Evolutionary conservation across 2,113 vertebrate genomes (phyloP), one percentile per base, ranked within the genome.

Genomic region (Podilymbus podiceps): DNA sequence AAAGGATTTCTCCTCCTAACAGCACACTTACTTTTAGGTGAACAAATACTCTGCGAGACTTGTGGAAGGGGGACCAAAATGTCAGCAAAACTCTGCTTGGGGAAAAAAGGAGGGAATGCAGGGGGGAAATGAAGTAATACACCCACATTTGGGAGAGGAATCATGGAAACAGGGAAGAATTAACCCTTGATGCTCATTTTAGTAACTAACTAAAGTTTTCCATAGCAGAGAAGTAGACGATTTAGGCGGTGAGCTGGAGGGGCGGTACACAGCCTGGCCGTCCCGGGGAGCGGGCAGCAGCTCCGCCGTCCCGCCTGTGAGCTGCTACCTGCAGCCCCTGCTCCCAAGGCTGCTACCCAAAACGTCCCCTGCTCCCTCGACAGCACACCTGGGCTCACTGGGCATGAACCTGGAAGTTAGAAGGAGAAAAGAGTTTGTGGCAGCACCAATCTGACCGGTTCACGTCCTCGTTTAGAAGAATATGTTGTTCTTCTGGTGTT

Each of bases 1-100:
- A 88, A 92, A 66, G 33, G 40, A 52, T 89, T 91, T 88, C 59
- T 95, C 22, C 27, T 88, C 14, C 46, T 89, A 59, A 31, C 15
- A 76, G 31, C 62, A 23, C 6, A 8, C 71, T 86, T 53, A 44
- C 47, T 82, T 92, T 56, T 55, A 81, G 21, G 38, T 46, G 83
- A 94, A 66, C n/a, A 87, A 68, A 62, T 44, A 55, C 0, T 2
- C 25, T 40, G 60, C 2, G 0, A 75, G 47, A 75, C 40, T 40
- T 1, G 3, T 8, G 31, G 52, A 0, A 1, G 12, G 40, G 11
- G 23, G 23, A 76, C 40, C 9, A 3, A 79, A 94, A 73, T 47
- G 42, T 52, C 69, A 69, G 63, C 33, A 77, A 55, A 59, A 16
- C 28, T 46, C 52, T 47, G 53, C 71, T 79, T 52, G 42, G 30